A percentile compares a stretch with the other conserved stretches of the same genome.
Conservation (phyloP, 2,888 invertebrate species). For the Lacanobia oleracea region DNA sequence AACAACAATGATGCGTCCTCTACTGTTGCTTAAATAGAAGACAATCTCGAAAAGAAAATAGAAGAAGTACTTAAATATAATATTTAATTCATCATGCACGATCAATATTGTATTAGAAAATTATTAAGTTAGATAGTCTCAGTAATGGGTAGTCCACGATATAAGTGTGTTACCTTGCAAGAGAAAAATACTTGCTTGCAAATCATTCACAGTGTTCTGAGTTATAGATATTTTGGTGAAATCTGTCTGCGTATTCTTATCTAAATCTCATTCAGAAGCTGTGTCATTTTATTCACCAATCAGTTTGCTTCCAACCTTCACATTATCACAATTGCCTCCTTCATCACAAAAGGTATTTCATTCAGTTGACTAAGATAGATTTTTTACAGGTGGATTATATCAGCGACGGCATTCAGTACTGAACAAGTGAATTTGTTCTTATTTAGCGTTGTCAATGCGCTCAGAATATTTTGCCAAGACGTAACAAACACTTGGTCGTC, state of each 20-base stretch:
- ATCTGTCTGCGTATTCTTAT: neutral
- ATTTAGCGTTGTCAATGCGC: slow-evolving; percentile 12
- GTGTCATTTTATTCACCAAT: slow-evolving; percentile 6
- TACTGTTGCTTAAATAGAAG: slow-evolving; percentile 74
- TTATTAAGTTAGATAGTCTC: slow-evolving; percentile 26
- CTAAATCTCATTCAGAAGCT: neutral
- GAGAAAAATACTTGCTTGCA: neutral
- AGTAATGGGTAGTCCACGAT: neutral
- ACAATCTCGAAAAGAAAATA: slow-evolving; percentile 71
- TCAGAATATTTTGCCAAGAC: slow-evolving; percentile 10
- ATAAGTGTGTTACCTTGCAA: neutral
- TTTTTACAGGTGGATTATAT: slow-evolving; percentile 3
- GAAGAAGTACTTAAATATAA: slow-evolving; percentile 12
- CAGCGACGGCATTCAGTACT: slow-evolving; percentile 7
- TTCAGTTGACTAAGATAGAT: slow-evolving; percentile 12
- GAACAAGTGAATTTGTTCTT: slow-evolving; percentile 19
- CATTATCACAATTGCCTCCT: neutral
- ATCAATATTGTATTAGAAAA: slow-evolving; percentile 23
- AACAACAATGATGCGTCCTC: slow-evolving; percentile 81
- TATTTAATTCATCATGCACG: slow-evolving; percentile 47
- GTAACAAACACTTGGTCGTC: neutral
- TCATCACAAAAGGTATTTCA: neutral
- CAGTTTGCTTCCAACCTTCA: slow-evolving; percentile 9
- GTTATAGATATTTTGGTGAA: neutral
- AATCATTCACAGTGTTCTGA: neutral